phyloP scores from a whole-genome alignment of 2,888 invertebrate species.

The Luffia ferchaultella region DNA sequence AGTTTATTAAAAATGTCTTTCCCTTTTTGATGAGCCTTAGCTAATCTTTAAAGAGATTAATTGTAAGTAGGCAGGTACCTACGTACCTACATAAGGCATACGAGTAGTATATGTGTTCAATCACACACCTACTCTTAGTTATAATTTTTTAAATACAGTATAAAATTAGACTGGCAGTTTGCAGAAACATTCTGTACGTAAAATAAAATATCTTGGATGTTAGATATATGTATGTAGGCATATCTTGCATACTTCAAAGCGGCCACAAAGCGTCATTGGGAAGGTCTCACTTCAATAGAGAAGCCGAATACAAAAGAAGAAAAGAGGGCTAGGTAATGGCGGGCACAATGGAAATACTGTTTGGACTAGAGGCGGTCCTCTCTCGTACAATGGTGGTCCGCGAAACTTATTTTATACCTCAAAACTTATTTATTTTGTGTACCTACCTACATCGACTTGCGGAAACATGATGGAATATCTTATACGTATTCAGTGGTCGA shows the following conservation, averaged over 20 bases:
- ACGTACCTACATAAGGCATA: too few species aligned
- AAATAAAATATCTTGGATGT: not conserved
- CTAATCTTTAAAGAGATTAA: too few species aligned
- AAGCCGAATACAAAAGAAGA: slow-evolving; percentile 58
- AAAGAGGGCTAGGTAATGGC: slow-evolving; percentile 63
- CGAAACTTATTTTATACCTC: slow-evolving; percentile 56
- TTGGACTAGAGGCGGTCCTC: slow-evolving; percentile 50
- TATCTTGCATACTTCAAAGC: slow-evolving; percentile 15
- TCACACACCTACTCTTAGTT: too few species aligned
- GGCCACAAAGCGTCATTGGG: slow-evolving; percentile 56
- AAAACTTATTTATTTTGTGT: slow-evolving; percentile 50
- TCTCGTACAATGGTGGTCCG: slow-evolving; percentile 48
- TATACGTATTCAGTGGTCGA: slow-evolving; percentile 25
- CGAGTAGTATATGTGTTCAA: too few species aligned
- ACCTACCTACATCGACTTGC: slow-evolving; percentile 23
- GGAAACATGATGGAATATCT: slow-evolving; percentile 9
- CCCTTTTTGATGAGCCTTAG: too few species aligned
- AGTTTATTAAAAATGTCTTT: too few species aligned
- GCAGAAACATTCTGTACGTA: slow-evolving; percentile 2
- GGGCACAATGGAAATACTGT: slow-evolving; percentile 61
- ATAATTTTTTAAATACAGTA: too few species aligned
- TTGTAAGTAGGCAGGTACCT: too few species aligned
- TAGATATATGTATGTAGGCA: not conserved
- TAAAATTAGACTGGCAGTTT: too few species aligned
- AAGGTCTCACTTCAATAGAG: slow-evolving; percentile 61